These are phyloP conservation scores for Pangasianodon gigas DNA, from an alignment of 2,113 vertebrate species.

Conservation along the genomic window DNA sequence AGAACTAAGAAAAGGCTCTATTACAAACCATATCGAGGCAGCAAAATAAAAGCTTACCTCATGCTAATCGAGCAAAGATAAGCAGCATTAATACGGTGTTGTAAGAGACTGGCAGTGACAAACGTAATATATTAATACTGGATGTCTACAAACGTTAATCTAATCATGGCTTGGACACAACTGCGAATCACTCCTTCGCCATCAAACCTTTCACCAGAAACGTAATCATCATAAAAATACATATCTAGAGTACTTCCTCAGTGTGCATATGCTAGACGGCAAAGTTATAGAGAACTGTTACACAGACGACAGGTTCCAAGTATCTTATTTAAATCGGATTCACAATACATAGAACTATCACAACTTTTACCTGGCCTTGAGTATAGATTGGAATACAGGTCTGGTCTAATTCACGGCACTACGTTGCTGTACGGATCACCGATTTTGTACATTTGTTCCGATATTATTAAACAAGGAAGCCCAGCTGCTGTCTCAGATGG, in stretches of 20 bases:
- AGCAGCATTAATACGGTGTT: conserved; percentile 62
- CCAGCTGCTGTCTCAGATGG: background rate
- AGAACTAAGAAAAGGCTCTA: background rate
- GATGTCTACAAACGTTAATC: background rate
- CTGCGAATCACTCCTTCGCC: background rate
- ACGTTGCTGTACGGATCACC: conserved; percentile 63
- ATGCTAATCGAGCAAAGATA: background rate
- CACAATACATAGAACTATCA: conserved; percentile 74
- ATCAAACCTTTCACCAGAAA: background rate
- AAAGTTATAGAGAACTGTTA: conserved; percentile 60
- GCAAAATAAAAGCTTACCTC: background rate
- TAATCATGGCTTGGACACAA: conserved; percentile 10
- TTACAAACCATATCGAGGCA: background rate
- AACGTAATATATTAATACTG: background rate
- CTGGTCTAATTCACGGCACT: conserved; percentile 57
- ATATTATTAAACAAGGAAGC: conserved; percentile 49
- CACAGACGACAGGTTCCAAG: conserved; percentile 68
- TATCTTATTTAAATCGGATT: conserved; percentile 65
- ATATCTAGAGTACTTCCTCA: conserved; percentile 9
- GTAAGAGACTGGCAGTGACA: conserved; percentile 21
- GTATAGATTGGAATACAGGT: conserved; percentile 47
- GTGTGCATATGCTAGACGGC: conserved; percentile 55
- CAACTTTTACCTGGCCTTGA: conserved; percentile 63
- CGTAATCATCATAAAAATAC: background rate
- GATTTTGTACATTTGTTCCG: conserved; percentile 59